Evolutionary conservation across 2,888 invertebrate species (phyloP), one percentile per base, ranked within the genome.

Genomic region (Brenthis ino): DNA sequence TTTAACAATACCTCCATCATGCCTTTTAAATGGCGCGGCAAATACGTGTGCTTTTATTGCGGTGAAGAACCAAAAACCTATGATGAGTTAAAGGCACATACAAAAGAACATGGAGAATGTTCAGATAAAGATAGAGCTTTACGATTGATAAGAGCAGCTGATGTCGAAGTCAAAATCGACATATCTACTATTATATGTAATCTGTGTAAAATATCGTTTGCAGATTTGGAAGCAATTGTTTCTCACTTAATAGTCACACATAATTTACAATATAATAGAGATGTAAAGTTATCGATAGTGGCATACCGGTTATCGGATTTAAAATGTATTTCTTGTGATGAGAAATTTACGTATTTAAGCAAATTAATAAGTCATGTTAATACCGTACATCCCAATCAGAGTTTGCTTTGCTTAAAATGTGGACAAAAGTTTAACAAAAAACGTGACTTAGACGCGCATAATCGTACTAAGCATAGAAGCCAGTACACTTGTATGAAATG

Each of bases 21-120:
- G 68, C 91, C 91, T 48, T 91, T 91, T 79, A 89, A 88, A 82
- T 90, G 89, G 90, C 82, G 86, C 20, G 85, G 86, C 55, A 83
- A 81, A 69, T 88, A 85, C 70, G 75, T 85, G 13, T 91, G 91
- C 74, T 90, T 88, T 78, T 89, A 86, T 77, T 91, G 91, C 76
- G 85, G 85, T 5, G 79, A 83, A 65, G 67, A 63, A 48, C 16
- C 58, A 2, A 67, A 63, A 53, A 82, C 86, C 63, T 88, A 90
- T 68, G 63, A 74, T 8, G 85, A 85, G 50, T 85, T 91, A 51
- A 85, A 79, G 77, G 84, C 84, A 51, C 91, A 91, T 65, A 91
- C 90, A 0, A 82, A 80, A 74, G 79, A 83, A 0, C 91, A 91
- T 72, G 86, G 85, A 0, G 70, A 73, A 2, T 87, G 85, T 66